Evolutionary conservation across 2,888 invertebrate species (phyloP).

Genomic region (Cryptosula pallasiana): DNA sequence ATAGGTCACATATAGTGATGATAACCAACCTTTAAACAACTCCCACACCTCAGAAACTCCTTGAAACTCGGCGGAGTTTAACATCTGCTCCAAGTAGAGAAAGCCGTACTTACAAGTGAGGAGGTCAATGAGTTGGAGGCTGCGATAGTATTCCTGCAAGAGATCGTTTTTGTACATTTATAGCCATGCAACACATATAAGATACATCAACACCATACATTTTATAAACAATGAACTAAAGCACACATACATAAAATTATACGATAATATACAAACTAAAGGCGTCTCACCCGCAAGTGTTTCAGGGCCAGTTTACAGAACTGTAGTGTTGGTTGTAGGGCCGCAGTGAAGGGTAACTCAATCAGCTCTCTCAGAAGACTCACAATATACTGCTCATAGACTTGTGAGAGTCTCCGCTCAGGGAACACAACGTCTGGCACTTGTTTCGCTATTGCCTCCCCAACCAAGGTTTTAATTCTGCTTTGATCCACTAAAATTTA

Average conservation of each 20-base stretch:
- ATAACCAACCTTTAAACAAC: constrained; percentile 12
- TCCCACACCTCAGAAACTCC: neutral
- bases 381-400: neutral
- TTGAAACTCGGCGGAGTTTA: neutral
- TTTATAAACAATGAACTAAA: neutral
- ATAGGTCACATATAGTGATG: too few species aligned
- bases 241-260: neutral
- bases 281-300: neutral
- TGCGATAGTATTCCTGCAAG: constrained; percentile 10
- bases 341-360: neutral
- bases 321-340: neutral
- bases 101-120: neutral
- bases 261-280: neutral
- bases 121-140: neutral
- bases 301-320: neutral
- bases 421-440: neutral
- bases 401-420: neutral
- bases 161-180: too few species aligned
- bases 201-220: neutral
- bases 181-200: neutral
- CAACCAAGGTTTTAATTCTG: neutral
- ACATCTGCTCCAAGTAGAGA: neutral
- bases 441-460: neutral
- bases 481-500: neutral
- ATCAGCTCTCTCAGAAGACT: neutral